Evolutionary conservation across 2,888 invertebrate species (phyloP).

Genomic region (Nemurella pictetii): DNA sequence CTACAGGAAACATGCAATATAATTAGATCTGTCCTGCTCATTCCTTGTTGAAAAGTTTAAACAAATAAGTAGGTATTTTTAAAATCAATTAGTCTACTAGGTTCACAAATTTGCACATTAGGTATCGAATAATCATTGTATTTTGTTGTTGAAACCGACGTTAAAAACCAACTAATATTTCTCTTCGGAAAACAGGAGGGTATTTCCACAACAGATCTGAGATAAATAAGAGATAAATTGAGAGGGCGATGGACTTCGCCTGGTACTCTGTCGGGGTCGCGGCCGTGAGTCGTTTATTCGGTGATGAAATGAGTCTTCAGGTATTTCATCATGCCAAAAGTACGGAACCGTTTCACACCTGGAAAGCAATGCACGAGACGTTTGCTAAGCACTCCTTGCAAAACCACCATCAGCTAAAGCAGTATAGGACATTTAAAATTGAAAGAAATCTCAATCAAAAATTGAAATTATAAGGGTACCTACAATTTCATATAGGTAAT

Average conservation of each 20-base stretch:
- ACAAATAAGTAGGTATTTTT: neutral
- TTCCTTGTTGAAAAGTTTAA: neutral
- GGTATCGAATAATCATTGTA: too few relatives aligned
- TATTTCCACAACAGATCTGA: neutral
- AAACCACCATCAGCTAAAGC: too few relatives aligned
- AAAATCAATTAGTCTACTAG: neutral
- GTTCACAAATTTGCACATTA: neutral
- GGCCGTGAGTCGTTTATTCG: neutral
- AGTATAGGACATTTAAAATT: too few relatives aligned
- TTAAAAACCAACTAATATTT: neutral
- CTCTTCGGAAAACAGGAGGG: neutral
- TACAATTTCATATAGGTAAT: too few relatives aligned
- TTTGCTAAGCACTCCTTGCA: too few relatives aligned
- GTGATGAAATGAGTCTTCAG: slow-evolving; percentile 82
- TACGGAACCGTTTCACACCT: slow-evolving; percentile 84
- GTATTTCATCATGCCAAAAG: slow-evolving; percentile 97
- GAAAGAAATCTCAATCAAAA: too few relatives aligned
- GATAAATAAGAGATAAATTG: neutral
- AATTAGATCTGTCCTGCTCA: neutral
- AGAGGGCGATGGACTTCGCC: neutral
- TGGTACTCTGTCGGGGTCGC: neutral
- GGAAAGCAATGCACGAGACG: too few relatives aligned
- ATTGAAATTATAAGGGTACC: too few relatives aligned
- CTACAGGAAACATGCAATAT: neutral
- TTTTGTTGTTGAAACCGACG: neutral